These are phyloP conservation scores for Torymus auratus DNA, from an alignment of 2,888 invertebrate genomes.

Conservation along the genomic window DNA sequence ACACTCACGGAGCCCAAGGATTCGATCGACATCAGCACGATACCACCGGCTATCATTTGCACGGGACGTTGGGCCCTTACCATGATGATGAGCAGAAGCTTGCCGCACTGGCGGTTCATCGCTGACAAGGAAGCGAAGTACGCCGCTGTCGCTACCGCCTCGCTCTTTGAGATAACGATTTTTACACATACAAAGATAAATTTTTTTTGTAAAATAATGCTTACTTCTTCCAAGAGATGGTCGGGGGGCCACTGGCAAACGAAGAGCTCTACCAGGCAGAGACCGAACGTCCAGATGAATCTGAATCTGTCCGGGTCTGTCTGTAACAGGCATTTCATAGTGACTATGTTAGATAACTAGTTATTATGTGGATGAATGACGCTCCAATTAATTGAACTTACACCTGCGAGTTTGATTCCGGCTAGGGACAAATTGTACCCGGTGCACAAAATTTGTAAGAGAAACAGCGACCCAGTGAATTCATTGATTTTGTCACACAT, in stretches of 20 bases:
- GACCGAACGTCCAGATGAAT: neutral
- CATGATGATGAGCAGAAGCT: too few species aligned
- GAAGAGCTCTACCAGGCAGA: neutral
- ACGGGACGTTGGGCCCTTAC: too few species aligned
- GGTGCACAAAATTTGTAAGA: neutral
- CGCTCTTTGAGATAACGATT: too few species aligned
- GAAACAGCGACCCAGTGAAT: neutral
- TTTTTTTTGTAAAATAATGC: neutral
- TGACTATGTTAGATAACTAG: too few species aligned
- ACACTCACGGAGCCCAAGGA: too few species aligned
- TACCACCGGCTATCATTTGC: too few species aligned
- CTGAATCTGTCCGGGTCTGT: constrained; percentile 1
- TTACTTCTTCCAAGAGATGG: constrained; percentile 1
- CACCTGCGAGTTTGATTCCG: neutral
- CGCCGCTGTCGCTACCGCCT: too few species aligned
- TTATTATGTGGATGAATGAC: too few species aligned
- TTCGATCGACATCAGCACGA: too few species aligned
- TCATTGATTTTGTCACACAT: neutral
- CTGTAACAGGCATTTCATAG: neutral
- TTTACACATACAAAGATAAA: too few species aligned
- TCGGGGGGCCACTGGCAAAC: constrained; percentile 15
- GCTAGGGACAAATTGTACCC: constrained; percentile 5
- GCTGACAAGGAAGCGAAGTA: too few species aligned
- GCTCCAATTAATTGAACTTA: neutral
- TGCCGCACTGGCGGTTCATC: too few species aligned